Conservation (phyloP, 1,140 invertebrate genomes). For the Helicorthomorpha holstii region DNA sequence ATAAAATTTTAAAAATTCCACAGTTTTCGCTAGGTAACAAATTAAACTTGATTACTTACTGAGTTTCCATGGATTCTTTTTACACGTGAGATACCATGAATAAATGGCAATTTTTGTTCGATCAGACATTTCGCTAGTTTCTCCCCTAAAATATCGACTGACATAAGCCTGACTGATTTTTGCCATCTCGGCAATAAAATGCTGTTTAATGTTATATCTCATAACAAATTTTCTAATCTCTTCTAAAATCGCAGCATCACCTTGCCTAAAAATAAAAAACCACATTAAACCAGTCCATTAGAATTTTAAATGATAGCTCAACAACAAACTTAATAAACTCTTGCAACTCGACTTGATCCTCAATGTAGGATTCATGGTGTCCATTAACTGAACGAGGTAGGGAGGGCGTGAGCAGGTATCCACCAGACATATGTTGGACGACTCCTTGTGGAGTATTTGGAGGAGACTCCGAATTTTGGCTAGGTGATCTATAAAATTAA, state of each 20-base stretch:
- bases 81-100: constrained; percentile 22
- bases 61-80: constrained; percentile 16
- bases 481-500: constrained; percentile 3
- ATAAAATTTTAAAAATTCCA: background rate
- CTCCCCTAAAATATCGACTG: constrained; percentile 23
- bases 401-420: constrained; percentile 6
- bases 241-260: constrained; percentile 18
- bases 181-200: constrained; percentile 23
- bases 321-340: constrained; percentile 18
- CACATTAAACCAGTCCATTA: background rate
- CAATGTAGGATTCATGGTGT: constrained; percentile 14
- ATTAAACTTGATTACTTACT: constrained; percentile 8
- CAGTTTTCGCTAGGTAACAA: background rate
- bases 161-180: constrained; percentile 25
- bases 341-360: constrained; percentile 17
- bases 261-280: constrained; percentile 15
- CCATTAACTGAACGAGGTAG: constrained; percentile 13
- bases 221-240: constrained; percentile 23
- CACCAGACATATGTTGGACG: constrained; percentile 6
- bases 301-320: background rate
- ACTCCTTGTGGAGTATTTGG: constrained; percentile 14
- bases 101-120: constrained; percentile 21
- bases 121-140: constrained; percentile 23
- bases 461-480: constrained; percentile 12
- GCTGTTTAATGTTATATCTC: constrained; percentile 23